A percentile compares a stretch with the other conserved stretches of the same genome.
phyloP scores from a whole-genome alignment of 2,888 invertebrate species.

The Erebia aethiops region DNA sequence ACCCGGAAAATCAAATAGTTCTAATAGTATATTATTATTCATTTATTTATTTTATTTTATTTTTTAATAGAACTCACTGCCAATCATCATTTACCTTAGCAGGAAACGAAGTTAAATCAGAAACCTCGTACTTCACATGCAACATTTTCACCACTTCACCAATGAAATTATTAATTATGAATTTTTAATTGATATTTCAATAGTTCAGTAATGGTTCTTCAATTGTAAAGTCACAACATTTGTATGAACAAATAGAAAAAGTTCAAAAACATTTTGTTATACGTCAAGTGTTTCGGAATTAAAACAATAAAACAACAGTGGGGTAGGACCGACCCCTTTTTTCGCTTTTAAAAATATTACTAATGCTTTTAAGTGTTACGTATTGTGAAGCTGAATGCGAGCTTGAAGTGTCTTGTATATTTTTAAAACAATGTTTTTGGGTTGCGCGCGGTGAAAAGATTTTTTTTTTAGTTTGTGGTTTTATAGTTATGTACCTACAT shows the following conservation, averaged over 20 bases:
- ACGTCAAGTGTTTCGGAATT: constrained; percentile 20
- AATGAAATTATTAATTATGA: background rate
- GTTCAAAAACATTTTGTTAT: constrained; percentile 17
- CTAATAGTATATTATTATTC: too few species aligned
- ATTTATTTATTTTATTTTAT: too few species aligned
- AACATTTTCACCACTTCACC: too few species aligned
- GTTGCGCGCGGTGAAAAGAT: background rate
- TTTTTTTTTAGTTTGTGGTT: background rate
- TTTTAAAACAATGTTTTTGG: constrained; percentile 24
- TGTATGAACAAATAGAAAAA: constrained; percentile 10
- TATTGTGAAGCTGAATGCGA: constrained; percentile 14
- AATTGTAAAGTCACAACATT: constrained; percentile 19
- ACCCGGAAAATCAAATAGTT: too few species aligned
- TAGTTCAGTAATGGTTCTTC: background rate
- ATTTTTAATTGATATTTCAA: constrained; percentile 25
- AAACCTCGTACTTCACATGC: too few species aligned
- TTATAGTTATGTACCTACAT: background rate
- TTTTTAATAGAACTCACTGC: too few species aligned
- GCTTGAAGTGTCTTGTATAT: constrained; percentile 19
- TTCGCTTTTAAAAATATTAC: constrained; percentile 37
- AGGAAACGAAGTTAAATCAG: too few species aligned
- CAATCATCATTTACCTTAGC: too few species aligned
- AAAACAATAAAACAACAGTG: constrained; percentile 14
- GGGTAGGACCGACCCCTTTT: constrained; percentile 8
- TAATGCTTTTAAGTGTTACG: constrained; percentile 31